These are phyloP conservation scores for Phenacoccus solenopsis DNA, from an alignment of 1,140 invertebrate species.

Conservation along the genomic window DNA sequence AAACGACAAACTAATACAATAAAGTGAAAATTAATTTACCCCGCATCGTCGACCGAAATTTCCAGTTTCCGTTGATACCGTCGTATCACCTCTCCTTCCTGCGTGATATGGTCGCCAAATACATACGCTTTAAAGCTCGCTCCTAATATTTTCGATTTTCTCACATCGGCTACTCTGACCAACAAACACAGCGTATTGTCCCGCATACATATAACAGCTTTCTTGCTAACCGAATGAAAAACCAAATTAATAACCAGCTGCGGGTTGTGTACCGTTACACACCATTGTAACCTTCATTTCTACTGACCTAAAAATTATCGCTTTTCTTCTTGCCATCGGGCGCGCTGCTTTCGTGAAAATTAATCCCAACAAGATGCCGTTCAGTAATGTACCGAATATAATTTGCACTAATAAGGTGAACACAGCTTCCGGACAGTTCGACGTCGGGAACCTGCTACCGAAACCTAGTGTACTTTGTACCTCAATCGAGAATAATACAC, in stretches of 20 bases:
- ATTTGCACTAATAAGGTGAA: background rate
- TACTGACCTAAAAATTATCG: background rate
- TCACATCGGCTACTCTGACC: constrained; percentile 95
- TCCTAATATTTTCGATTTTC: constrained; percentile 94
- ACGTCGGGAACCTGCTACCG: constrained; percentile 60
- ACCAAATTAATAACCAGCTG: too few relatives aligned
- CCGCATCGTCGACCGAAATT: constrained; percentile 32
- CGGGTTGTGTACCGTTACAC: too few relatives aligned
- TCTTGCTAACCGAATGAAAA: too few relatives aligned
- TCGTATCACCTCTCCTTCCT: constrained; percentile 71
- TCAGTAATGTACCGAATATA: background rate
- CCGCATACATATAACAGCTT: constrained; percentile 82
- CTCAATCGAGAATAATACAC: constrained; percentile 83
- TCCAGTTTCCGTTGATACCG: constrained; percentile 73
- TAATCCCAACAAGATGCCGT: background rate
- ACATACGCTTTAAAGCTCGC: constrained; percentile 81
- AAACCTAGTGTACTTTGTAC: constrained; percentile 82
- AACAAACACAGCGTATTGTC: constrained; percentile 82
- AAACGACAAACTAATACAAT: too few relatives aligned
- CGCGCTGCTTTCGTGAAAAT: background rate
- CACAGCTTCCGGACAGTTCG: constrained; percentile 91
- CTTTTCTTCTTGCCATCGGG: background rate
- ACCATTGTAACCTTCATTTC: too few relatives aligned
- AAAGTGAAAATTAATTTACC: constrained; percentile 3
- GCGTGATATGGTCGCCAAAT: constrained; percentile 72